Evolutionary conservation across 2,113 vertebrate genomes (phyloP).

Genomic region (Nesoenas mayeri): DNA sequence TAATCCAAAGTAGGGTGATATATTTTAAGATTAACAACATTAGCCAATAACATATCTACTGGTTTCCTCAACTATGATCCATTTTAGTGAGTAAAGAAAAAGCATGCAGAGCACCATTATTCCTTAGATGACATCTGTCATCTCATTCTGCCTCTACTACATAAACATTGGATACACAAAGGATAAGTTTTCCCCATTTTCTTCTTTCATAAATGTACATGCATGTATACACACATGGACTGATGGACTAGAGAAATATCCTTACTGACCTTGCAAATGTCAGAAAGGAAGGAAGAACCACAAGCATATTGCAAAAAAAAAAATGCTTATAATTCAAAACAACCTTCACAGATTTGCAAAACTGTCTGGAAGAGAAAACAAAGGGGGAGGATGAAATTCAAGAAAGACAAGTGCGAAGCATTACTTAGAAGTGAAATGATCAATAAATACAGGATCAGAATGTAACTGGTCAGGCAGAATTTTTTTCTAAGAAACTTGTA

Average conservation of each 20-base stretch:
- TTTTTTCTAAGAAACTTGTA: background rate
- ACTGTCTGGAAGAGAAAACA: background rate
- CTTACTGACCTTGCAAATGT: background rate
- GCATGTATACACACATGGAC: background rate
- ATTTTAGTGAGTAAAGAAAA: background rate
- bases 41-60: background rate
- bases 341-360: background rate
- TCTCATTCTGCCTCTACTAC: background rate
- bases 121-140: background rate
- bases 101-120: background rate
- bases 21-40: background rate
- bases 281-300: background rate
- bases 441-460: background rate
- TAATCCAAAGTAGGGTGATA: background rate
- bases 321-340: constrained; percentile 12
- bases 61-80: background rate
- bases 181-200: background rate
- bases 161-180: background rate
- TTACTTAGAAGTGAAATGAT: constrained; percentile 2
- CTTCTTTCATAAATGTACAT: background rate
- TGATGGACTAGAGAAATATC: background rate
- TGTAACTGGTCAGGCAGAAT: background rate
- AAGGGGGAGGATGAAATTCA: background rate
- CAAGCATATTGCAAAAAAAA: background rate
- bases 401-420: background rate